These are phyloP conservation scores for Encarsia formosa DNA, from an alignment of 2,888 invertebrate species.

Conservation along the genomic window DNA sequence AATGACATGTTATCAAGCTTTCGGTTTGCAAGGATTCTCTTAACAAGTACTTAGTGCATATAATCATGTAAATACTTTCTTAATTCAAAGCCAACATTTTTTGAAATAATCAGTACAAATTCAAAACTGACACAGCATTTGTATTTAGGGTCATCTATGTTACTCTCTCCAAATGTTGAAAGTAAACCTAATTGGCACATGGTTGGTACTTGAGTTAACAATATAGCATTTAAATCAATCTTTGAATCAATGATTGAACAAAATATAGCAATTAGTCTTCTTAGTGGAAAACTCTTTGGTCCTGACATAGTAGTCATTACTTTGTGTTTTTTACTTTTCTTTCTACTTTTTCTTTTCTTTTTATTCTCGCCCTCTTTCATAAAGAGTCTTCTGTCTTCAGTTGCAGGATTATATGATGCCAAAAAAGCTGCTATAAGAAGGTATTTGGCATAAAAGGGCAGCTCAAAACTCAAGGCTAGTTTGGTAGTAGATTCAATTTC, in stretches of 20 bases:
- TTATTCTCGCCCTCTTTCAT: slow-evolving; percentile 73
- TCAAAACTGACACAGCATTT: slow-evolving; percentile 83
- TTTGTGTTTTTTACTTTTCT: neutral
- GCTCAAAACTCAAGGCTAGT: slow-evolving; percentile 59
- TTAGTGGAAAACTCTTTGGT: slow-evolving; percentile 78
- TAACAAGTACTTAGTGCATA: slow-evolving; percentile 37
- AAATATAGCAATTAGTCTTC: slow-evolving; percentile 81
- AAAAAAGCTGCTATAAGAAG: slow-evolving; percentile 85
- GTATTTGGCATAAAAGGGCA: slow-evolving; percentile 88
- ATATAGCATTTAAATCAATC: slow-evolving; percentile 78
- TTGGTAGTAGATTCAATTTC: slow-evolving; percentile 45
- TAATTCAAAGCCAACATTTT: slow-evolving; percentile 71
- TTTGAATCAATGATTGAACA: slow-evolving; percentile 82
- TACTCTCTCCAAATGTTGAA: slow-evolving; percentile 65
- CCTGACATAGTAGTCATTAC: slow-evolving; percentile 61
- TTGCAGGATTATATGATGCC: slow-evolving; percentile 88
- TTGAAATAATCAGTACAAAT: slow-evolving; percentile 73
- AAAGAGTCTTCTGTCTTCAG: slow-evolving; percentile 82
- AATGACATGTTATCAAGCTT: too few species aligned
- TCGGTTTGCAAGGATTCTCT: slow-evolving; percentile 3
- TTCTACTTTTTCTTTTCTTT: slow-evolving; percentile 54
- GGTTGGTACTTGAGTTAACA: slow-evolving; percentile 83
- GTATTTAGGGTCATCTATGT: slow-evolving; percentile 76
- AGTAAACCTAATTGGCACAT: slow-evolving; percentile 79
- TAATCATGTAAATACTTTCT: slow-evolving; percentile 74